Evolutionary conservation across 2,113 vertebrate genomes (phyloP).

Genomic region (Greenwoodochromis staneri): DNA sequence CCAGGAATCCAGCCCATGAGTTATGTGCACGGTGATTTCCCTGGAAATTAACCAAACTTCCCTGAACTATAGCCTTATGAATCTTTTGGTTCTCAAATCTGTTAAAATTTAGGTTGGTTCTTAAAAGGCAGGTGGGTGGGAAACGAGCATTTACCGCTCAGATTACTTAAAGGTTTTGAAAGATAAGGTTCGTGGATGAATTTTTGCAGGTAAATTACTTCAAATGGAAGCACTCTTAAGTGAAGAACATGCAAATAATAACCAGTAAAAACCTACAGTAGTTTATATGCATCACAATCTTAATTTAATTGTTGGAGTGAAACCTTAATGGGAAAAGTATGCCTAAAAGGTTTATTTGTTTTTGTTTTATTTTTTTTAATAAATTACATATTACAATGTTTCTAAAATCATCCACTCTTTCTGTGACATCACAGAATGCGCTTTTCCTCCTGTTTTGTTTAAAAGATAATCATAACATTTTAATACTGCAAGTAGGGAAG

Average conservation of each 20-base stretch:
- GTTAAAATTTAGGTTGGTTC: not conserved
- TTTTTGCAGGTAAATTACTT: not conserved
- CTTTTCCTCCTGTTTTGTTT: not conserved
- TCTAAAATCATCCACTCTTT: not conserved
- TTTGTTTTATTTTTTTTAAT: not conserved
- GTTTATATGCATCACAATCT: not conserved
- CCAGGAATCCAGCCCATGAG: not conserved
- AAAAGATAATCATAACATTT: not conserved
- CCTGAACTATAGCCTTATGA: not conserved
- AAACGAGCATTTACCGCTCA: accelerated
- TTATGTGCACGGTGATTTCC: not conserved
- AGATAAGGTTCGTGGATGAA: accelerated
- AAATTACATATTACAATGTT: not conserved
- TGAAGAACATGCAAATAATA: accelerated
- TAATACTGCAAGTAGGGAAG: not conserved
- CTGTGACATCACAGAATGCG: not conserved
- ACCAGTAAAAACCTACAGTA: not conserved
- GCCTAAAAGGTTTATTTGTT: not conserved
- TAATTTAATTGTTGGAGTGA: not conserved
- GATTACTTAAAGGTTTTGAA: not conserved
- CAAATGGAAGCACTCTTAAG: not conserved
- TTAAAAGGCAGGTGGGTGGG: accelerated
- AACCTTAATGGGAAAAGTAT: not conserved
- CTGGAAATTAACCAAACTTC: accelerated
- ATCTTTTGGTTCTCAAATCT: not conserved